Evolutionary conservation across 2,113 vertebrate genomes (phyloP), one percentile per base, ranked within the genome.

Genomic region (Varanus komodoensis): DNA sequence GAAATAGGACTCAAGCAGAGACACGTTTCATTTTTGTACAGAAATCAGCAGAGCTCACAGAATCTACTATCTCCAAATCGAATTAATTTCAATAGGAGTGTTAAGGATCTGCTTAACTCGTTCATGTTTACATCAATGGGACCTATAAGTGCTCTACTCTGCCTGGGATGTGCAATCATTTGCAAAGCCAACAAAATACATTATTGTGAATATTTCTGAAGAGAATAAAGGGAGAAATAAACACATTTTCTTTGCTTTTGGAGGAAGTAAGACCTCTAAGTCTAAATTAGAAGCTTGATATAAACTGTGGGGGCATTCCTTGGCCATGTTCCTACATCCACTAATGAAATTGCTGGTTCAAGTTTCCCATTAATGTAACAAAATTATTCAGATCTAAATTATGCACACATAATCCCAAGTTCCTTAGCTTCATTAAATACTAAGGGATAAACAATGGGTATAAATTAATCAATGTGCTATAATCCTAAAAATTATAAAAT

Each of bases 401-500:
- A 97, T 96, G 93, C 93, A 96, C 95, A 89, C 95, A 89, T 8
- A 89, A 92, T 96, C 96, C 96, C 96, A 94, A 95, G 96, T 95
- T 97, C 93, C 96, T 97, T 94, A 95, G 95, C 95, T 97, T 97
- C 97, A 97, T 98, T 97, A 97, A 97, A 95, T 96, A 95, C 96
- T 93, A 91, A 96, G 96, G 97, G 96, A 97, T 98, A 97, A 97
- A 54, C 17, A 97, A 97, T 95, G 96, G 97, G 96, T 97, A 96
- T 97, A 97, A 97, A 98, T 98, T 97, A 98, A 98, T 98, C 97
- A 97, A 96, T 96, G 96, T 92, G 94, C 94, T 96, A 96, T 97
- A 97, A 97, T 97, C 96, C 97, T 96, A 97, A 97, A 82, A 97
- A 97, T 96, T 96, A 96, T 97, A 96, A 97, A 97, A 97, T 92